Evolutionary conservation across 2,888 invertebrate genomes (phyloP), one percentile per base, ranked within the genome.

Genomic region (Elmis aenea): DNA sequence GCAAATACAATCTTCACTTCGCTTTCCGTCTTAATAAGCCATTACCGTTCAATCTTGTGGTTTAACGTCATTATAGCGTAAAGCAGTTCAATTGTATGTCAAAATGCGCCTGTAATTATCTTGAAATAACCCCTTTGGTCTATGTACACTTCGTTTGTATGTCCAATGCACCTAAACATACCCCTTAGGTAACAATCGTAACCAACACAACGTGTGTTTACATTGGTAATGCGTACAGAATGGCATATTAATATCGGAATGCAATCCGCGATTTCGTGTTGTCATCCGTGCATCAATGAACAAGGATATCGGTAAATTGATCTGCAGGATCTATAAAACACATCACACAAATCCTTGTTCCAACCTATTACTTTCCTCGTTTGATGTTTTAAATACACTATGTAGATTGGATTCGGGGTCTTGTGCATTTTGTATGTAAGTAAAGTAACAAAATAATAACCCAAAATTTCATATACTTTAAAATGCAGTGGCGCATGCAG

Each of bases 161-260:
- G 28, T 21, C 16, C 33, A 38, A 33, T 35, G 30, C 30, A 30
- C 26, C 30, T 36, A 38, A 21, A 28, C 27, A 38, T 28, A 38
- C 38, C 45, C 45, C 37, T 38, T 39, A 42, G 42, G 36, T 39
- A 39, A 45, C 45, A 44, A 47, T 48, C 40, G 37, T 34, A 48
- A 40, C 45, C 46, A 48, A 45, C 45, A 34, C 35, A 44, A 45
- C 42, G 41, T 45, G 41, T 45, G 51, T 46, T 47, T 43, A 46
- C 45, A 42, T 42, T 47, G 40, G 45, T 46, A 45, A 45, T 48
- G 40, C 38, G 40, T 29, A 49, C 43, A 45, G 46, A 48, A 46
- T 47, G 52, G 42, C 42, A 42, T 46, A 51, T 50, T 51, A 51
- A 51, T 51, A 39, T 31, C 29, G 32, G 32, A 37, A 38, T 38